Evolutionary conservation across 2,113 vertebrate genomes (phyloP).

Genomic region (Toxostoma redivivum): DNA sequence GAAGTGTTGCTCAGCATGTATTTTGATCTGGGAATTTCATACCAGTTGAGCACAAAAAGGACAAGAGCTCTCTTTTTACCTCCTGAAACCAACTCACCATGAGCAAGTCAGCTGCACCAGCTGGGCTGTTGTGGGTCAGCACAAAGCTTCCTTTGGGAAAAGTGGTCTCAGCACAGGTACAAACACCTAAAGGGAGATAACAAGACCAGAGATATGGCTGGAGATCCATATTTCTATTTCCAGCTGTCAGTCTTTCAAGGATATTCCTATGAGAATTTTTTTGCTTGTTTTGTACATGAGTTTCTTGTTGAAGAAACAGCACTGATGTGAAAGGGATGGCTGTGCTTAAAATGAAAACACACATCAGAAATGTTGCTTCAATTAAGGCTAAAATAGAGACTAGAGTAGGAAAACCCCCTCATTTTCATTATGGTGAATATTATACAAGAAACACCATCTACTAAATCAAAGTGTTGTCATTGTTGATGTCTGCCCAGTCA

Average conservation of each 20-base stretch:
- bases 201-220: not conserved
- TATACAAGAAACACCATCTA: not conserved
- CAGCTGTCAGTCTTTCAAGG: not conserved
- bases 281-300: not conserved
- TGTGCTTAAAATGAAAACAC: not conserved
- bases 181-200: not conserved
- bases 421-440: not conserved
- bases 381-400: not conserved
- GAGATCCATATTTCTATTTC: not conserved
- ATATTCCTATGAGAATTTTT: not conserved
- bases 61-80: not conserved
- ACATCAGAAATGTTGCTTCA: not conserved
- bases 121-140: not conserved
- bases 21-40: not conserved
- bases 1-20: not conserved
- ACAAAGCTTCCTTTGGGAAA: not conserved
- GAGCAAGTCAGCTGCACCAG: not conserved
- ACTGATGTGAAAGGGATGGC: not conserved
- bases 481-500: not conserved
- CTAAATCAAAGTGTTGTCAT: not conserved
- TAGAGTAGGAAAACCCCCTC: not conserved
- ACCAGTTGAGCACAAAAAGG: not conserved
- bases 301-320: not conserved
- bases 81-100: not conserved
- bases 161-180: not conserved